Evolutionary conservation across 2,888 invertebrate species (phyloP), one percentile per base, ranked within the genome.

Genomic region (Pandemis cinnamomeana): DNA sequence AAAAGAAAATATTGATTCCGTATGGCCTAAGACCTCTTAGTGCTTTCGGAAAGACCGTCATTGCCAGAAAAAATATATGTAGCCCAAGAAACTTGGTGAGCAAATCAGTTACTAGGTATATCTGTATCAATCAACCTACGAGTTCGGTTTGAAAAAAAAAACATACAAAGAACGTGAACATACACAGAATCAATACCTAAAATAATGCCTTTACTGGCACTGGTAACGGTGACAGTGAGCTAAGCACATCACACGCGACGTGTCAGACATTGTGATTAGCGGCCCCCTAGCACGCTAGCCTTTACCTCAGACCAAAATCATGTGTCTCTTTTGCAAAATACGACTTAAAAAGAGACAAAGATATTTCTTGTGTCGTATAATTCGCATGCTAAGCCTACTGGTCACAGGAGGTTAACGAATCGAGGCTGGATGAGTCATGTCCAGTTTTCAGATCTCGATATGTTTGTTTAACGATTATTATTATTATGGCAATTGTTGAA

Each of bases 191-290:
- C 61, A 41, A 61, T 27, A 41, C 41, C 61, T 61, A 58, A 10
- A 58, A n/a, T 15, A 53, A 48, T 66, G 8, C 53, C 4, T 67
- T 41, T n/a, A 36, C 15, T n/a, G 51, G 51, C 41, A 66, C n/a
- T 46, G 58, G 46, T 48, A 48, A 48, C 44, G 44, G 44, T 63
- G 44, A 41, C 42, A 44, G 58, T 20, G 15, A 15, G 44, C 63
- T 41, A 63, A 44, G 27, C 58, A 58, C 53, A 44, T 13, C 44
- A 48, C 53, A 53, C 48, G 27, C 58, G 58, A 58, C 67, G 67
- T 67, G 67, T 41, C 13, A 53, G 53, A 67, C 67, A 67, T 67
- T 27, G 51, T n/a, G 53, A 53, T 67, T 53, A 67, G 67, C 27
- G n/a, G 27, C 27, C 27, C 27, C 58, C 58, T 58, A 58, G 58